A percentile compares a stretch with the other conserved stretches of the same genome.
phyloP scores from a whole-genome alignment of 2,888 invertebrate species.

The Venusia cambrica region DNA sequence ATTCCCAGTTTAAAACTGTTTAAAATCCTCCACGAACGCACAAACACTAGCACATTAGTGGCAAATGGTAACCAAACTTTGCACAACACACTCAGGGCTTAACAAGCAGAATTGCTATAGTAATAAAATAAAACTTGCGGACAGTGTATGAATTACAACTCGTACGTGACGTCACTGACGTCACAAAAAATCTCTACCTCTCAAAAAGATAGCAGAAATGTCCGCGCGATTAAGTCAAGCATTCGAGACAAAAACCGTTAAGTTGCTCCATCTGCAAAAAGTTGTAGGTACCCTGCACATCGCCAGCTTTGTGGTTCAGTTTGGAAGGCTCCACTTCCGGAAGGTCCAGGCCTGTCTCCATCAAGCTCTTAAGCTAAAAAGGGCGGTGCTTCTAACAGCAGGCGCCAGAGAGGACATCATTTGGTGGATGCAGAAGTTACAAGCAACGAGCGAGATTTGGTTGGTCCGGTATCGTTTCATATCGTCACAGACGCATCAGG shows the following conservation, averaged over 20 bases:
- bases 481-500: constrained; percentile 29
- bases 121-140: too few species aligned
- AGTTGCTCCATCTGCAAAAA: neutral
- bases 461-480: neutral
- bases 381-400: neutral
- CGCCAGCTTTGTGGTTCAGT: neutral
- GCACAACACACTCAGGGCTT: too few species aligned
- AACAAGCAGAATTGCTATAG: too few species aligned
- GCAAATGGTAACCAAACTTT: too few species aligned
- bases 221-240: constrained; percentile 1
- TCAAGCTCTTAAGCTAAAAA: neutral
- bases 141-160: too few species aligned
- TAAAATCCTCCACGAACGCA: too few species aligned
- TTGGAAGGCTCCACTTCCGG: neutral
- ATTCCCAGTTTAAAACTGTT: too few species aligned
- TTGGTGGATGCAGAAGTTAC: constrained; percentile 2
- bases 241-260: neutral
- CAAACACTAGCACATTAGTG: too few species aligned
- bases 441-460: neutral
- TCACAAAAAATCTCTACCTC: constrained; percentile 16
- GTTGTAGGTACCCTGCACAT: constrained; percentile 1
- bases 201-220: constrained; percentile 9
- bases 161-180: too few species aligned
- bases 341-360: neutral
- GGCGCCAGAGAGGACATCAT: constrained; percentile 1